Evolutionary conservation across 2,888 invertebrate genomes (phyloP).

Genomic region (Axea sp.): DNA sequence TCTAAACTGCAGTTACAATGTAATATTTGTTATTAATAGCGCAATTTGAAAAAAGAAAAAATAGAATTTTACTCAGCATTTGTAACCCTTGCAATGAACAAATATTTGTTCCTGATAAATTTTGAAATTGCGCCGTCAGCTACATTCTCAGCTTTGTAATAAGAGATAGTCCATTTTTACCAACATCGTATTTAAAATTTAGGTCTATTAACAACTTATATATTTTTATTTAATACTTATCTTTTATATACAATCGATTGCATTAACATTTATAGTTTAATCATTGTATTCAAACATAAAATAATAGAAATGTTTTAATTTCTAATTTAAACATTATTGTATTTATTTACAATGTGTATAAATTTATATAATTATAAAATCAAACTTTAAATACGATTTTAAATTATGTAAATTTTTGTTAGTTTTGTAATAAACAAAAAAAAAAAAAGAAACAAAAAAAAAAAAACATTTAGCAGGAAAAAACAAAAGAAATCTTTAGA

Average conservation of each 20-base stretch:
- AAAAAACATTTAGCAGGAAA: too few relatives aligned
- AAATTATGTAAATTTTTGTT: background rate
- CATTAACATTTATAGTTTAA: too few relatives aligned
- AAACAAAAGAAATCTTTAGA: too few relatives aligned
- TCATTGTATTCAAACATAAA: too few relatives aligned
- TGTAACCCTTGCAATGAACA: slow-evolving; percentile 22
- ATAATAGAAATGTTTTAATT: slow-evolving; percentile 18
- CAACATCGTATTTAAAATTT: slow-evolving; percentile 3
- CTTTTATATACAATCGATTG: background rate
- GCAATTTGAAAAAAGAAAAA: slow-evolving; percentile 35
- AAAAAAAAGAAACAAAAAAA: too few relatives aligned
- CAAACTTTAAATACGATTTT: slow-evolving; percentile 10
- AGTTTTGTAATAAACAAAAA: too few relatives aligned
- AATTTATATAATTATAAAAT: slow-evolving; percentile 1
- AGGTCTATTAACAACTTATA: background rate
- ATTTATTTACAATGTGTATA: slow-evolving; percentile 7
- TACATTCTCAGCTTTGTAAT: background rate
- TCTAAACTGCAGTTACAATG: slow-evolving; percentile 33
- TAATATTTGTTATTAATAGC: slow-evolving; percentile 44
- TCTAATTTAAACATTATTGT: background rate
- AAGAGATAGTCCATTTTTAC: slow-evolving; percentile 13
- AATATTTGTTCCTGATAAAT: slow-evolving; percentile 4
- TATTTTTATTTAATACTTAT: slow-evolving; percentile 1
- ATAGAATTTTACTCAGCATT: slow-evolving; percentile 22
- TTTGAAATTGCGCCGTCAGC: slow-evolving; percentile 9